These are phyloP conservation scores for Basileuterus tristriatus DNA, from an alignment of 2,797 vertebrate genomes.

Conservation along the genomic window DNA sequence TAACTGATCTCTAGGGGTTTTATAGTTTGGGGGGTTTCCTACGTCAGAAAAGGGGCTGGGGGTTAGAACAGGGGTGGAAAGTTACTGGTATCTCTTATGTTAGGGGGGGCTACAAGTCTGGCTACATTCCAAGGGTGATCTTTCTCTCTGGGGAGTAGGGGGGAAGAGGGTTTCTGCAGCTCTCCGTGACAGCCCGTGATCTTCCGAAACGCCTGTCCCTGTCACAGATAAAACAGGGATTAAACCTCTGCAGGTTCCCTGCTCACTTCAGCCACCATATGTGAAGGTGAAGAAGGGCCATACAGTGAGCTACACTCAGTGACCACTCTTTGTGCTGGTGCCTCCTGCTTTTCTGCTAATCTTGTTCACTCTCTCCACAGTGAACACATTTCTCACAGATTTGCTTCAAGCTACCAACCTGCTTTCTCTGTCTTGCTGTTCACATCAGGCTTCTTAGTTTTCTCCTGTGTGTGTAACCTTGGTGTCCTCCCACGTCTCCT, in stretches of 20 bases:
- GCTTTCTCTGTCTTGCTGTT: conserved; percentile 3
- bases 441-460: conserved; percentile 29
- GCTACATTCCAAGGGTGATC: too few species aligned
- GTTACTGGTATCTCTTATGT: too few species aligned
- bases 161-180: too few species aligned
- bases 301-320: not conserved
- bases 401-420: not conserved
- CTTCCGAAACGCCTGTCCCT: too few species aligned
- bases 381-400: not conserved
- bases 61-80: too few species aligned
- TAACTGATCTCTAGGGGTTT: too few species aligned
- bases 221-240: not conserved
- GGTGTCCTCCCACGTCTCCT: conserved; percentile 50
- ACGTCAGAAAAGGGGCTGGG: too few species aligned
- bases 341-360: not conserved
- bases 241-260: not conserved
- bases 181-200: too few species aligned
- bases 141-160: too few species aligned
- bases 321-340: not conserved
- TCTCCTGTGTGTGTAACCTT: conserved; percentile 39
- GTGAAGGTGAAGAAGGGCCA: not conserved
- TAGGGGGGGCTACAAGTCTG: too few species aligned
- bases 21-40: too few species aligned
- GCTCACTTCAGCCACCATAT: not conserved
- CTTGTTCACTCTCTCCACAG: not conserved